Percentiles rank a stretch among this genome's conserved stretches.
Conservation (phyloP, 2,888 invertebrate species). For the Philhelius pedissequus region DNA sequence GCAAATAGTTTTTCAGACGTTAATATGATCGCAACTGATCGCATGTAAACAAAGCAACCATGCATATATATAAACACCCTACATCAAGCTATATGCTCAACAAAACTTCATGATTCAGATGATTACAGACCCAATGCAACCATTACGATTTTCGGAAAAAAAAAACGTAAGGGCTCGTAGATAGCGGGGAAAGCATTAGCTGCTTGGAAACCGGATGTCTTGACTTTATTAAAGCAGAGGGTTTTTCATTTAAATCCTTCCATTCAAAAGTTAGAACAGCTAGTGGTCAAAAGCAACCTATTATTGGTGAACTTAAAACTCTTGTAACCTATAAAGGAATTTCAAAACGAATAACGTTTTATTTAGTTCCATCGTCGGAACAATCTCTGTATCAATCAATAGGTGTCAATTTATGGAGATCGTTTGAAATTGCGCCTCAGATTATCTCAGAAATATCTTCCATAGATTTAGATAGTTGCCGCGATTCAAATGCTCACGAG, state of each 20-base stretch:
- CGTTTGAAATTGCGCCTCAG: not conserved
- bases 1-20: too few relatives aligned
- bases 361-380: not conserved
- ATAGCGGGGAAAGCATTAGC: not conserved
- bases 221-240: not conserved
- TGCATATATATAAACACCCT: too few relatives aligned
- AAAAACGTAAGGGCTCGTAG: not conserved
- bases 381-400: not conserved
- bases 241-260: not conserved
- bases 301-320: not conserved
- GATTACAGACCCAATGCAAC: too few relatives aligned
- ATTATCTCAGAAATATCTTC: too few relatives aligned
- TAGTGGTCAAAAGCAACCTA: not conserved
- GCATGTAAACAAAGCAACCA: too few relatives aligned
- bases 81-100: too few relatives aligned
- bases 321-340: not conserved
- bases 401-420: slow-evolving; percentile 18
- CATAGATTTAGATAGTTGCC: too few relatives aligned
- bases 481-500: too few relatives aligned
- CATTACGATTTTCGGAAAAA: too few relatives aligned
- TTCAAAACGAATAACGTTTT: not conserved
- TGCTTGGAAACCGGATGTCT: not conserved
- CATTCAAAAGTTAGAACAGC: not conserved
- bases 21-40: too few relatives aligned
- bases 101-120: too few relatives aligned